These are phyloP conservation scores for Ciconia nigra DNA, from an alignment of 2,797 vertebrate genomes.

Conservation along the genomic window DNA sequence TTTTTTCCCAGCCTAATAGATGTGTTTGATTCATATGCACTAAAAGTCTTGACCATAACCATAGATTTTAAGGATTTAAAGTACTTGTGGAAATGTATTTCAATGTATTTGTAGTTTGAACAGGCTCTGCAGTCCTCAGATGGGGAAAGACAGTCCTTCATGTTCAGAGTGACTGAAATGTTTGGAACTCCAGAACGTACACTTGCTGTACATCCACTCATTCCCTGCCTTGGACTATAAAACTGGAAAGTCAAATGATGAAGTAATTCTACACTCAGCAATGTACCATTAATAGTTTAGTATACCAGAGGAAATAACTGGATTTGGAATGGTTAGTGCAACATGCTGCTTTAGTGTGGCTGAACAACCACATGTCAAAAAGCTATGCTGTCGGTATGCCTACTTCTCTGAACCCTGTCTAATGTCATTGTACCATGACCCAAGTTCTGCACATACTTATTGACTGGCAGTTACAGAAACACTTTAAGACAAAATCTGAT, in stretches of 20 bases:
- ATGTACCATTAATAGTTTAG: neutral
- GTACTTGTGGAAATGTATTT: neutral
- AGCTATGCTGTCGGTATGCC: neutral
- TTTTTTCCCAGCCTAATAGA: neutral
- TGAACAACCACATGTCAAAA: neutral
- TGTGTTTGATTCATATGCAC: neutral
- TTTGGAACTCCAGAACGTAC: neutral
- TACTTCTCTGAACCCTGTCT: neutral
- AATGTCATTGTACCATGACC: neutral
- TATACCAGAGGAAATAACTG: neutral
- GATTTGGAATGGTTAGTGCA: neutral
- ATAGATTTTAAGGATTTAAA: neutral
- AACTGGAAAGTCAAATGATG: neutral
- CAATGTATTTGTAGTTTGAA: neutral
- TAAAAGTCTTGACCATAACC: neutral
- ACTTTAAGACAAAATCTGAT: neutral
- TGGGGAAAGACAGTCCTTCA: neutral
- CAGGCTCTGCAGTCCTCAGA: neutral
- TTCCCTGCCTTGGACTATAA: neutral
- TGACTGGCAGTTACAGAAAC: neutral
- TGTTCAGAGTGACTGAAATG: neutral
- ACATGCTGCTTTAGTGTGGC: neutral
- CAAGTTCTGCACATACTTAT: neutral
- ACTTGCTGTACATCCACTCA: neutral
- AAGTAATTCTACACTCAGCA: neutral